Evolutionary conservation across 2,888 invertebrate genomes (phyloP), one percentile per base, ranked within the genome.

Genomic region (Ennomos erosarius): DNA sequence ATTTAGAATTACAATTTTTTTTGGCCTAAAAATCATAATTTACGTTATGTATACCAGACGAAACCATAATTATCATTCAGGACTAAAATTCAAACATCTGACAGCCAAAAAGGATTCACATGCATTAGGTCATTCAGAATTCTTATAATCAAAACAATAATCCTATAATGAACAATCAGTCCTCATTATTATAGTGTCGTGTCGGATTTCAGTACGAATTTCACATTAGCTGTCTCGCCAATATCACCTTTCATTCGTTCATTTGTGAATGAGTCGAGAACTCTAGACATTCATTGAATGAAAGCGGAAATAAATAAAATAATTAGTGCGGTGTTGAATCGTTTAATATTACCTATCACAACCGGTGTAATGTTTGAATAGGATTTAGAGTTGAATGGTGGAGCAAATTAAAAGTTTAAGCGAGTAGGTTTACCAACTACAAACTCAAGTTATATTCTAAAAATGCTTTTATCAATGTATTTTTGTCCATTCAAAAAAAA

Each of bases 321-420:
- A 89, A 89, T 90, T 90, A 88, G 88, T 88, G 78, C 74, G 83
- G 88, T 87, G 89, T 87, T 85, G 84, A 82, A 71, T 76, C 81
- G 81, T 81, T 84, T 83, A 84, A 66, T 69, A 74, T 82, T 81
- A n/a, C n/a, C n/a, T n/a, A 83, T 81, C 71, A 75, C 73, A 71
- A 76, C 83, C 74, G 82, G 79, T 82, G 74, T 6, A 26, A 77
- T 78, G 75, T 81, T 79, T 80, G 78, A 84, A 83, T 79, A 68
- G 74, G 68, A 69, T 71, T 67, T 43, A 55, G 43, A 34, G 16
- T 42, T 53, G 26, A 60, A 34, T 11, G 9, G 55, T 61, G 68
- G 62, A 64, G 12, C 54, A 71, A 72, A 62, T 55, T 16, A 51
- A 10, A 46, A 55, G 35, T 49, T 48, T 16, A 26, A 53, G 64